Base-by-base conservation (phyloP, 1,140 invertebrate species). In the Macrobrachium rosenbergii region DNA sequence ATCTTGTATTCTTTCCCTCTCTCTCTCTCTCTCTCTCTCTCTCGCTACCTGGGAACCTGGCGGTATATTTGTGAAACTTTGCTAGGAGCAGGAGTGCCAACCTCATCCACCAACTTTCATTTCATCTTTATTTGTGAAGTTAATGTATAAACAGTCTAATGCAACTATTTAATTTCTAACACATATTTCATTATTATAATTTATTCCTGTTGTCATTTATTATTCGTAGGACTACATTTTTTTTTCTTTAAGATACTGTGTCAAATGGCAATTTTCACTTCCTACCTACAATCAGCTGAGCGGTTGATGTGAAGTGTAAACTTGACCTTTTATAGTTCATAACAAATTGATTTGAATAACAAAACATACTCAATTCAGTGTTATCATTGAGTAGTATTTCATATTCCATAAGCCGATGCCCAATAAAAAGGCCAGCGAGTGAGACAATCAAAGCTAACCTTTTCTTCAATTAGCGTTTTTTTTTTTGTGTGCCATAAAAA, bases 241-340 rank as follows among this genome's bases (percentile, higher is more conserved):
- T 10, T 10, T 8, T 10, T 52, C 52, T 52, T 12, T 37, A 2
- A 37, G 23, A 0, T 72, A 0, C 23, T 28, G 23, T 72, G 52
- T 52, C 52, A 52, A 52, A 52, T 72, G 69, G 69, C 23, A 72
- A 12, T 14, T 17, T 43, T 28, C 23, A 37, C 21, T 28, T 43
- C 69, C 37, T 72, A 72, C 23, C 23, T 28, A 72, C 28, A 72
- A 72, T 72, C 69, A 72, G 69, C 69, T 72, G 69, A 72, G 69
- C 69, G 69, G 69, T 52, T 52, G 52, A 52, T 52, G 52, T 52
- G 52, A 52, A 52, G 52, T 52, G 52, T 52, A 52, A 52, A 52
- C 52, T 52, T 52, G 52, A 52, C 52, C 52, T 52, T 52, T 52
- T 52, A 52, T 52, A 52, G 52, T 8, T 10, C 52, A 52, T 52